These are phyloP conservation scores for Scomberomorus guttatus DNA, from an alignment of 2,797 vertebrate genomes.

Conservation along the genomic window DNA sequence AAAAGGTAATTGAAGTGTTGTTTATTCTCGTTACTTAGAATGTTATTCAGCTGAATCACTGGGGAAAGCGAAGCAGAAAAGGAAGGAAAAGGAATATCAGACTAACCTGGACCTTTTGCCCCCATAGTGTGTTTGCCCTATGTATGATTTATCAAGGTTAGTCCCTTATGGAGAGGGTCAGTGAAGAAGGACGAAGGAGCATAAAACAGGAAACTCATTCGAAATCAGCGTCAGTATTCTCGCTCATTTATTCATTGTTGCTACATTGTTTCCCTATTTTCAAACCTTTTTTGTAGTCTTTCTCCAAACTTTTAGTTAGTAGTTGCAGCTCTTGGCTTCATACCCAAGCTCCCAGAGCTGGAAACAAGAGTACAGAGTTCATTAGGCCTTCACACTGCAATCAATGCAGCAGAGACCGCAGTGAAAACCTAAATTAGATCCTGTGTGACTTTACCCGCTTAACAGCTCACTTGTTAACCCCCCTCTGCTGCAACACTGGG, in stretches of 20 bases:
- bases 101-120: conserved; percentile 53
- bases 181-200: conserved; percentile 23
- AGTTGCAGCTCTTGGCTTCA: conserved; percentile 64
- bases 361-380: conserved; percentile 77
- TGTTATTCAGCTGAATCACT: conserved; percentile 53
- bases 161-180: conserved; percentile 35
- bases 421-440: conserved; percentile 84
- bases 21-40: conserved; percentile 42
- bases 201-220: conserved; percentile 41
- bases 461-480: conserved; percentile 75
- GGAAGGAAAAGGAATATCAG: conserved; percentile 46
- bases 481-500: conserved; percentile 17
- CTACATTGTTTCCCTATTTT: conserved; percentile 35
- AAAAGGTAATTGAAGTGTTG: conserved; percentile 55
- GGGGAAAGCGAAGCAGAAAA: conserved; percentile 22
- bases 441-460: conserved; percentile 81
- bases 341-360: conserved; percentile 66
- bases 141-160: conserved; percentile 70
- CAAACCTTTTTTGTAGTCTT: conserved; percentile 45
- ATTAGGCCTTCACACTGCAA: conserved; percentile 82
- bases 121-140: conserved; percentile 26
- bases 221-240: conserved; percentile 30
- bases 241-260: conserved; percentile 60
- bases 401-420: conserved; percentile 79
- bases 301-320: conserved; percentile 64